Base-by-base conservation (phyloP, 1,140 invertebrate species). In the Camponotus pennsylvanicus region DNA sequence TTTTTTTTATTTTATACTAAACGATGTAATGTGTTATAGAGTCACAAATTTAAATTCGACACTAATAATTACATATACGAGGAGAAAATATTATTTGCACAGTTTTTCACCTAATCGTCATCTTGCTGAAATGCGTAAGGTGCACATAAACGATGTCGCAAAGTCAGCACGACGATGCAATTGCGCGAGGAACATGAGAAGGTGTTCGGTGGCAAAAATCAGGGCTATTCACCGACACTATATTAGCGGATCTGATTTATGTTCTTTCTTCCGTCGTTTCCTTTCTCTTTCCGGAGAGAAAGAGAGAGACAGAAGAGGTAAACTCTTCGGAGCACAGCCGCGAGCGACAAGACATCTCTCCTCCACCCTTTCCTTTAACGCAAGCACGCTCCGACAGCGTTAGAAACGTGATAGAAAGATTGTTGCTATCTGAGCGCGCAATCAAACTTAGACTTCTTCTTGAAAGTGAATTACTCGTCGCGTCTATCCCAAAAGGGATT, bases 361-460 rank as follows among this genome's bases (percentile, higher is more conserved):
- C 49, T 49, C 45, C 27, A 27, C 0, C 11, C 6, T 40, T 40
- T 49, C 45, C 45, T 11, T 15, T 4, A 13, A 52, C 78, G 70
- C 85, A 70, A 90, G 45, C 86, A 88, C 77, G 82, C 78, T 87
- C 66, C 88, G 88, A 82, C 57, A 76, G 63, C 80, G 78, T 88
- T 91, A 88, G 89, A 77, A 86, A 73, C 66, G 76, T 78, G 90
- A 90, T 90, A 87, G 85, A 87, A 91, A 66, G 88, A 91, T 92
- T 88, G 88, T 90, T 85, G 87, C 79, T 83, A 91, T 90, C 76
- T 73, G 84, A 89, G 82, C 88, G 78, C 83, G 90, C 90, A 92
- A 92, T 92, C 91, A 92, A 92, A 92, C 90, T 91, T 90, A 84
- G 89, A 90, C 87, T 92, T 92, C 89, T 90, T 91, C 88, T 88